Evolutionary conservation across 2,888 invertebrate species (phyloP), one percentile per base, ranked within the genome.

Genomic region (Danaus chrysippus): DNA sequence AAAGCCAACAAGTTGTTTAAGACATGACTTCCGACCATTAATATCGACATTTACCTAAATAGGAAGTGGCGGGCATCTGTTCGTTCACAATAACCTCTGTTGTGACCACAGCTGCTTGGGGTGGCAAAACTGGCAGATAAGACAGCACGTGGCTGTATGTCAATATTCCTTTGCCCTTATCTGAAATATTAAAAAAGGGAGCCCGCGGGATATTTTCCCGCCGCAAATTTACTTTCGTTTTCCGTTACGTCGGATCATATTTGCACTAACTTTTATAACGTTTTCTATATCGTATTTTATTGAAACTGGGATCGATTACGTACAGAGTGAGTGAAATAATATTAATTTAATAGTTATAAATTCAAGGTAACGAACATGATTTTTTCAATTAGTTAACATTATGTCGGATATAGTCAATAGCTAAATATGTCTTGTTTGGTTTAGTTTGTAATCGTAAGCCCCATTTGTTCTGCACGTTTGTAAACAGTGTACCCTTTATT

Each of bases 61-160:
- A 76, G 78, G 79, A 78, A 77, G 73, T 74, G 66, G 65, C 61
- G 61, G 68, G 68, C 75, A 76, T 75, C 71, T 75, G 76, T 70
- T 69, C 56, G 44, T 62, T 63, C 64, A 76, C 73, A 75, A 74
- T 71, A 68, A 70, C 66, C 70, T 61, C 71, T 70, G 68, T 75
- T 73, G 74, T 74, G 71, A 70, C 65, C 68, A 68, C 75, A 74
- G 73, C 71, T 72, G 71, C 71, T 66, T 56, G 70, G 72, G 69
- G 70, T 64, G 63, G 59, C 62, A 69, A 76, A 79, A 68, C 69
- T 64, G 63, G 59, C 62, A 69, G 77, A 79, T 79, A 78, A 76
- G 66, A 63, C 19, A 58, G 65, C 76, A 70, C 69, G 68, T 70
- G 69, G 68, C 68, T 62, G 61, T 59, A 60, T 68, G 69, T 68